Percentiles rank a stretch among this genome's conserved stretches.
phyloP scores from a whole-genome alignment of 1,140 invertebrate species.

The Caenorhabditis tropicalis region DNA sequence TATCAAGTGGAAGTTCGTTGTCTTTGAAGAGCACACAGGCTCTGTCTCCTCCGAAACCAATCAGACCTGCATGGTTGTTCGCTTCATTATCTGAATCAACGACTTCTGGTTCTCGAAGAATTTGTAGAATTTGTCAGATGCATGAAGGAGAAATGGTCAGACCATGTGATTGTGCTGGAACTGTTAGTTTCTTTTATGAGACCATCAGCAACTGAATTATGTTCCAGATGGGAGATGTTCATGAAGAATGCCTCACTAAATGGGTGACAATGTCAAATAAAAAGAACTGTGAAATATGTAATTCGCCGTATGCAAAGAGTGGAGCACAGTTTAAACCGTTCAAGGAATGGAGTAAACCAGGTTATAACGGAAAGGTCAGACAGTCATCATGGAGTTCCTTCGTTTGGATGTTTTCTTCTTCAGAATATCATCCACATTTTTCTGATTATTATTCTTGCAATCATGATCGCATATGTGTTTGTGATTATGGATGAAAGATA shows the following conservation, averaged over 20 bases:
- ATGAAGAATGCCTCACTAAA: slow-evolving; percentile 48
- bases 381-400: background rate
- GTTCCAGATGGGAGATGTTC: slow-evolving; percentile 49
- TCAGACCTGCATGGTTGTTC: background rate
- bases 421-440: background rate
- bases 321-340: slow-evolving; percentile 27
- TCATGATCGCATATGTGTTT: background rate
- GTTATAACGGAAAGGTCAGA: background rate
- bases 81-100: background rate
- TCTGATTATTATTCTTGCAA: background rate
- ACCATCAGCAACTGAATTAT: background rate
- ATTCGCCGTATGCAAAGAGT: slow-evolving; percentile 27
- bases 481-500: background rate
- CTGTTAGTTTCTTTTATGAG: slow-evolving; percentile 1
- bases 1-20: background rate
- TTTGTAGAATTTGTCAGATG: slow-evolving; percentile 55
- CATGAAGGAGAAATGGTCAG: slow-evolving; percentile 49
- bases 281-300: slow-evolving; percentile 52
- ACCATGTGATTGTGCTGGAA: slow-evolving; percentile 50
- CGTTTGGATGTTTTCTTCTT: background rate
- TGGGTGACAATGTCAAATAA: slow-evolving; percentile 51
- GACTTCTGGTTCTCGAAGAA: background rate
- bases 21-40: background rate
- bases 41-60: background rate
- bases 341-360: slow-evolving; percentile 36